Evolutionary conservation across 2,113 vertebrate species (phyloP).

Genomic region (Mormoops blainvillei): DNA sequence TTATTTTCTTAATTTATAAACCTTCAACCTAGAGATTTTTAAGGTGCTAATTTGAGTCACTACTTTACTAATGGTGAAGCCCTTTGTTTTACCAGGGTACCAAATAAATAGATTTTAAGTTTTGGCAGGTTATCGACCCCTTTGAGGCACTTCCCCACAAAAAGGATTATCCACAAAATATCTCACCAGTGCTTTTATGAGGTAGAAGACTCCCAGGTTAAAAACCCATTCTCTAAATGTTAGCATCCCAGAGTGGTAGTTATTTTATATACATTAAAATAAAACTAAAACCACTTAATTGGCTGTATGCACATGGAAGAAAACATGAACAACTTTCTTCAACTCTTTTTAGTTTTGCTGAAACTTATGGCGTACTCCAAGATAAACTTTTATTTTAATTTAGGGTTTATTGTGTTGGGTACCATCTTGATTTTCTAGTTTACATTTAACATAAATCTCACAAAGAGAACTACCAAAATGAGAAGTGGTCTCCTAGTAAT

Average conservation of each 20-base stretch:
- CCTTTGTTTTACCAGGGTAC: background rate
- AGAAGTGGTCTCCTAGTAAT: background rate
- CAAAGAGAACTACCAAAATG: background rate
- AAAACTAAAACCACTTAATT: background rate
- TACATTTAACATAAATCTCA: background rate
- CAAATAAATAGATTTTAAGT: background rate
- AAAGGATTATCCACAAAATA: background rate
- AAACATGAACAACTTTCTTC: background rate
- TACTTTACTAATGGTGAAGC: conserved; percentile 1
- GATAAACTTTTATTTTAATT: background rate
- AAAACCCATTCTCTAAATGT: background rate
- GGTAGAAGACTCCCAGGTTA: background rate
- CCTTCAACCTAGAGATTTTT: background rate
- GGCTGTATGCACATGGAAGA: background rate
- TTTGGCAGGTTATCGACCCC: background rate
- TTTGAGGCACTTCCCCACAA: background rate
- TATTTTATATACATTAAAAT: background rate
- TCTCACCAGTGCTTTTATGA: background rate
- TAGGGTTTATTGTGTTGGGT: background rate
- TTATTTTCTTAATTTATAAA: background rate
- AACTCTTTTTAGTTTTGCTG: background rate
- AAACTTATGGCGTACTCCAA: background rate
- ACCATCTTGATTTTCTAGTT: background rate
- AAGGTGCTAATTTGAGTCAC: background rate
- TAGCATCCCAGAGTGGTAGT: background rate